Conservation (phyloP, 2,888 invertebrate species). For the Trypoxylon attenuatum region DNA sequence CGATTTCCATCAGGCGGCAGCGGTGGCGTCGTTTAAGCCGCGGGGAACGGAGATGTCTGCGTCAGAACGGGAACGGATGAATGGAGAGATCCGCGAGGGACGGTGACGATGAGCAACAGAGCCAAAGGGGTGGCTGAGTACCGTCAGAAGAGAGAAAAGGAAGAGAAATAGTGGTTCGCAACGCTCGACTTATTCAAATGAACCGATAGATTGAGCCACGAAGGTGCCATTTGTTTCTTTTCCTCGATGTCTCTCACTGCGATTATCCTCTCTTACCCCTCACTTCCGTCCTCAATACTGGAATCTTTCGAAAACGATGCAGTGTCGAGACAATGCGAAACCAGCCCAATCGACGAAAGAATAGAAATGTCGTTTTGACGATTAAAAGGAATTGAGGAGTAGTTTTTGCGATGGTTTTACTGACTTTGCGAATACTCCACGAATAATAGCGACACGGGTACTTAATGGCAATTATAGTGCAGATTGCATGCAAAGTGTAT, state of each 20-base stretch:
- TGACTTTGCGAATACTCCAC: too few species aligned
- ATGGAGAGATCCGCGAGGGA: constrained; percentile 10
- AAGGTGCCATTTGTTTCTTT: constrained; percentile 66
- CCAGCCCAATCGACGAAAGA: too few species aligned
- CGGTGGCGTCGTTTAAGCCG: constrained; percentile 38
- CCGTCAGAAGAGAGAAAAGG: constrained; percentile 7
- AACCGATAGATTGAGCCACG: constrained; percentile 65
- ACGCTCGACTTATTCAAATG: constrained; percentile 67
- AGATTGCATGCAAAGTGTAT: background rate
- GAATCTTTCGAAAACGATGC: constrained; percentile 46
- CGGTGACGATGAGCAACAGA: constrained; percentile 26
- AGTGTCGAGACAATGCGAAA: too few species aligned
- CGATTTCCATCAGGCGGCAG: constrained; percentile 38
- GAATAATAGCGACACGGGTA: too few species aligned
- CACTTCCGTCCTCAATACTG: constrained; percentile 17
- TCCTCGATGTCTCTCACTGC: constrained; percentile 33
- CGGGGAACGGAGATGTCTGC: constrained; percentile 36
- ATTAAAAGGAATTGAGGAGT: too few species aligned
- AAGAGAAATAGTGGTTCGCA: constrained; percentile 29
- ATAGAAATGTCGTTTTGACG: too few species aligned
- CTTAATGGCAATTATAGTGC: too few species aligned
- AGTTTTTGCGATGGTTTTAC: too few species aligned
- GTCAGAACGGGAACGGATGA: constrained; percentile 5
- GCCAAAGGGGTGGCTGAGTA: background rate
- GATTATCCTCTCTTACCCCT: constrained; percentile 15